A percentile compares a stretch with the other conserved stretches of the same genome.
Conservation (phyloP, 2,888 invertebrate species). For the Eudemis profundana region DNA sequence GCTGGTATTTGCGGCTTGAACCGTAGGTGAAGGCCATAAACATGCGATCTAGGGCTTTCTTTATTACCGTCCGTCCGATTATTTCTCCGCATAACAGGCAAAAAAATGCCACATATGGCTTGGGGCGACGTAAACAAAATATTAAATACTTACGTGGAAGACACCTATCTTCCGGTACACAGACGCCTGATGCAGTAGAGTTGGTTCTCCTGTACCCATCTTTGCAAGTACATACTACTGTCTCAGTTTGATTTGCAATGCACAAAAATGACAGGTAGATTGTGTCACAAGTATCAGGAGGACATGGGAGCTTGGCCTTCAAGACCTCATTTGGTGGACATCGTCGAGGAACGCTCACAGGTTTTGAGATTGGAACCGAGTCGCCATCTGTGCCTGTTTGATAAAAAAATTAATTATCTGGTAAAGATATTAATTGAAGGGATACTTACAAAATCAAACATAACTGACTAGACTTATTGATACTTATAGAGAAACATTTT, state of each 20-base stretch:
- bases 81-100: too few relatives aligned
- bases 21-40: too few relatives aligned
- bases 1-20: too few relatives aligned
- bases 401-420: neutral
- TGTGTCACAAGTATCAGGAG: slow-evolving; percentile 41
- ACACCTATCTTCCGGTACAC: slow-evolving; percentile 33
- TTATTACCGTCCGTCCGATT: too few relatives aligned
- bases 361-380: slow-evolving; percentile 1
- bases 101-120: too few relatives aligned
- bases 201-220: slow-evolving; percentile 36
- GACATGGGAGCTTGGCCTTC: slow-evolving; percentile 21
- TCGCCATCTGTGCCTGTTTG: slow-evolving; percentile 17
- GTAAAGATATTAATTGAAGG: neutral
- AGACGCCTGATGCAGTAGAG: slow-evolving; percentile 26
- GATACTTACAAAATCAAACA: neutral
- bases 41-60: too few relatives aligned
- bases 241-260: slow-evolving; percentile 21
- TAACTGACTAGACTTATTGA: neutral
- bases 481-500: too few relatives aligned
- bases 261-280: slow-evolving; percentile 28
- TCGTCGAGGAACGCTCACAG: slow-evolving; percentile 18
- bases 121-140: neutral
- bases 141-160: slow-evolving; percentile 33
- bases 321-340: slow-evolving; percentile 39
- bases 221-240: slow-evolving; percentile 37